Conservation (phyloP, 2,113 vertebrate species). For the Mobula hypostoma region DNA sequence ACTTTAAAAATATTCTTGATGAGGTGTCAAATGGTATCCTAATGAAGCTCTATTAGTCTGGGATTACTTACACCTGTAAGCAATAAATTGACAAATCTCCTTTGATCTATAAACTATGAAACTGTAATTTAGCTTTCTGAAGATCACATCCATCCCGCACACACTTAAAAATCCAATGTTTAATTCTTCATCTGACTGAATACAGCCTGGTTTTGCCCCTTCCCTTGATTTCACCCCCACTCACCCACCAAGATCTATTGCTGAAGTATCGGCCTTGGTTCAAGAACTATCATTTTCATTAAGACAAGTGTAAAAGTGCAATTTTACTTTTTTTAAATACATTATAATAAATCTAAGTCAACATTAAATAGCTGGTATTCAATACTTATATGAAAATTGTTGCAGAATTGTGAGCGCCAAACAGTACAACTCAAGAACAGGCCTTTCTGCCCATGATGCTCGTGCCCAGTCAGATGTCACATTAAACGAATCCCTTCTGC, state of each 20-base stretch:
- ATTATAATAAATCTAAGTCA: background rate
- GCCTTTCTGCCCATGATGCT: too few relatives aligned
- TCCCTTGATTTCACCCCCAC: background rate
- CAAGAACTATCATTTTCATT: background rate
- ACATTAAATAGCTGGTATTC: background rate
- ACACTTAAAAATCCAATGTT: background rate
- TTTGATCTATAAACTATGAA: too few relatives aligned
- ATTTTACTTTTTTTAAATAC: background rate
- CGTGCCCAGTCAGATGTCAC: too few relatives aligned
- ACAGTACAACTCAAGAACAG: too few relatives aligned
- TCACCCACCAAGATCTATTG: background rate
- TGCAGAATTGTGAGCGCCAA: background rate
- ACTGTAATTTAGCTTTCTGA: too few relatives aligned
- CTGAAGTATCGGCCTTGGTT: background rate
- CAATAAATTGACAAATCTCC: too few relatives aligned
- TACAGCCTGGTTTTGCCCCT: background rate
- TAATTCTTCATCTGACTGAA: background rate
- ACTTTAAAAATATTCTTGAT: background rate
- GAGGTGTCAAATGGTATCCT: too few relatives aligned
- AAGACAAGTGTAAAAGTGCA: background rate
- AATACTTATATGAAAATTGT: background rate
- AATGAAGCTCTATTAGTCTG: too few relatives aligned
- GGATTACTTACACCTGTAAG: too few relatives aligned
- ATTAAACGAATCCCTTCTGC: too few relatives aligned
- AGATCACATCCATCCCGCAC: too few relatives aligned